Evolutionary conservation across 2,797 vertebrate genomes (phyloP).

Genomic region (Aeoliscus strigatus): DNA sequence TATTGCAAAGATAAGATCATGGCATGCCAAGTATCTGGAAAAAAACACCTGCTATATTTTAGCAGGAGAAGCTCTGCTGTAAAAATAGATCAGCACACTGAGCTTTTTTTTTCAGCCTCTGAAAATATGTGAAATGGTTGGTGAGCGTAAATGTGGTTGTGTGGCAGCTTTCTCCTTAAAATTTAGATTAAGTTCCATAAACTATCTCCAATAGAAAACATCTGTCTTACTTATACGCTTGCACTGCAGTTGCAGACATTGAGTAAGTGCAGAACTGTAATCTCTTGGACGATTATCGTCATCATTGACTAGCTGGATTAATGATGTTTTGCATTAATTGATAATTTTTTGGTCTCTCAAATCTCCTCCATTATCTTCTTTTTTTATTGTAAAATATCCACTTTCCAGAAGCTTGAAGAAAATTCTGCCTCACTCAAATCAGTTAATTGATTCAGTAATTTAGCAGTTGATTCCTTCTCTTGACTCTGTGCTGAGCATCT

Average conservation of each 20-base stretch:
- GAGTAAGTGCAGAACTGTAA: slow-evolving; percentile 6
- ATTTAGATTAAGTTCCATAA: slow-evolving; percentile 40
- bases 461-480: too few relatives aligned
- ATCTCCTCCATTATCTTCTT: too few relatives aligned
- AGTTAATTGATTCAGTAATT: too few relatives aligned
- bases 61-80: too few relatives aligned
- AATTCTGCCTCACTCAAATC: too few relatives aligned
- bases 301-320: too few relatives aligned
- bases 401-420: too few relatives aligned
- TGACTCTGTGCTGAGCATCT: slow-evolving; percentile 11
- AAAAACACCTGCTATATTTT: too few relatives aligned
- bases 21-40: not conserved
- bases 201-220: slow-evolving; percentile 31
- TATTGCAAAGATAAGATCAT: slow-evolving; percentile 1
- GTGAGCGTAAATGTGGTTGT: slow-evolving; percentile 5
- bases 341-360: too few relatives aligned
- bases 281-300: slow-evolving; percentile 9
- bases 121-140: slow-evolving; percentile 49
- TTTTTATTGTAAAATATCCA: too few relatives aligned
- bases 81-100: slow-evolving; percentile 16
- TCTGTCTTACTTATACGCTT: too few relatives aligned
- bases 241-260: slow-evolving; percentile 19
- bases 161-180: slow-evolving; percentile 30
- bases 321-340: too few relatives aligned
- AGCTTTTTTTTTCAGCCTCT: slow-evolving; percentile 25